A percentile compares a stretch with the other conserved stretches of the same genome.
Conservation (phyloP, 2,797 vertebrate species). For the Dermochelys coriacea region DNA sequence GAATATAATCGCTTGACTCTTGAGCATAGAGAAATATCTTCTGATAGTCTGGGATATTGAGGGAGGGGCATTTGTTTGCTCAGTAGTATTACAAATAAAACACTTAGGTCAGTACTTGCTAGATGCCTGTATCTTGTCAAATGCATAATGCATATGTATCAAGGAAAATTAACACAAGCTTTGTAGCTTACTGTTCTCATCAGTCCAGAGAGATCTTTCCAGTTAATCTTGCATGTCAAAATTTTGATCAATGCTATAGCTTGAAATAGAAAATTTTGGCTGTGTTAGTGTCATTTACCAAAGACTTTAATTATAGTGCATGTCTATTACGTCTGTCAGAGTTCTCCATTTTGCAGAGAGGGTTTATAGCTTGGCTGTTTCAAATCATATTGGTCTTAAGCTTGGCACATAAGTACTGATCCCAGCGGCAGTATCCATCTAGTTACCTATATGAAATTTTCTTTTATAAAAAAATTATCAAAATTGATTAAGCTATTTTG, state of each 20-base stretch:
- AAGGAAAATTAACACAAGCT: not conserved
- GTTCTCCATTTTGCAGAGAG: conserved; percentile 26
- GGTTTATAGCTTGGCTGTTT: conserved; percentile 9
- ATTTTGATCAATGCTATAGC: conserved; percentile 34
- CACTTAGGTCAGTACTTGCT: fast-evolving
- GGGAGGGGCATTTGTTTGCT: not conserved
- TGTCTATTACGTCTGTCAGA: conserved; percentile 22
- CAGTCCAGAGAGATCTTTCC: not conserved
- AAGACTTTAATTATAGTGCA: conserved; percentile 14
- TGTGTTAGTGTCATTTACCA: conserved; percentile 7
- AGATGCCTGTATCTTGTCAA: not conserved
- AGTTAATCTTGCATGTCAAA: conserved; percentile 4
- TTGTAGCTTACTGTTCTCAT: not conserved
- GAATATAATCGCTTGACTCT: fast-evolving
- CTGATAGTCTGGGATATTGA: not conserved
- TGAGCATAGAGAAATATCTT: not conserved
- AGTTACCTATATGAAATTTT: not conserved
- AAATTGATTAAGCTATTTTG: conserved; percentile 20
- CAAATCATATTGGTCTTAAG: not conserved
- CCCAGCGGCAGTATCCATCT: conserved; percentile 39
- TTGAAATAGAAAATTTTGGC: conserved; percentile 49
- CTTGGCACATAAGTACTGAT: not conserved
- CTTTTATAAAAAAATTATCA: conserved; percentile 22
- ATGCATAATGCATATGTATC: fast-evolving
- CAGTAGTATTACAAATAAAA: not conserved